A percentile compares a stretch with the other conserved stretches of the same genome.
phyloP scores from a whole-genome alignment of 2,113 vertebrate genomes.

The Scomber colias region DNA sequence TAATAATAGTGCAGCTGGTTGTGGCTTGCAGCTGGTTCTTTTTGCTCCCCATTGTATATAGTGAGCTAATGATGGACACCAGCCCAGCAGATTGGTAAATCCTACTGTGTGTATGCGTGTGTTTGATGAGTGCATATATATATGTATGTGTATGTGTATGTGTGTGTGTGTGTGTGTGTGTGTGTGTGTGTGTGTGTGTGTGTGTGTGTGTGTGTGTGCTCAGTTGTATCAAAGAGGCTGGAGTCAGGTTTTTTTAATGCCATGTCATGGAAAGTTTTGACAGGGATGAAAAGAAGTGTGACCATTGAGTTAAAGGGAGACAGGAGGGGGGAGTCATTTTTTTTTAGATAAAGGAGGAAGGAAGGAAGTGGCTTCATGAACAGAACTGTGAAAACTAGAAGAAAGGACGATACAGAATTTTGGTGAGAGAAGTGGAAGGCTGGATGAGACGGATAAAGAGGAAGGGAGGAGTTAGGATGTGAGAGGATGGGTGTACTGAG shows the following conservation, averaged over 20 bases:
- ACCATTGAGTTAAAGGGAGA: constrained; percentile 26
- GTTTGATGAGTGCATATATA: background rate
- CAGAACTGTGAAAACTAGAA: background rate
- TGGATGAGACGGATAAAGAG: background rate
- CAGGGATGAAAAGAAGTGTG: constrained; percentile 15
- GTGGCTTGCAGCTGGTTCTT: constrained; percentile 60
- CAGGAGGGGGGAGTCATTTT: background rate
- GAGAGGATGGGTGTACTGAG: constrained; percentile 8
- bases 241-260: too few species aligned
- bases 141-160: background rate
- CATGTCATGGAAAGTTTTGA: too few species aligned
- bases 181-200: constrained; percentile 6
- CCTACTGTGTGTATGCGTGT: background rate
- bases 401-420: background rate
- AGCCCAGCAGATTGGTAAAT: constrained; percentile 28
- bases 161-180: constrained; percentile 8
- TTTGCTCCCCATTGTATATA: constrained; percentile 54
- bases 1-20: constrained; percentile 62
- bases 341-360: constrained; percentile 28
- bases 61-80: constrained; percentile 56
- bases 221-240: background rate
- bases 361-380: constrained; percentile 2
- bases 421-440: background rate
- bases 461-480: background rate
- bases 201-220: constrained; percentile 11